Conservation (phyloP, 2,797 vertebrate species). For the Xiphophorus birchmanni region DNA sequence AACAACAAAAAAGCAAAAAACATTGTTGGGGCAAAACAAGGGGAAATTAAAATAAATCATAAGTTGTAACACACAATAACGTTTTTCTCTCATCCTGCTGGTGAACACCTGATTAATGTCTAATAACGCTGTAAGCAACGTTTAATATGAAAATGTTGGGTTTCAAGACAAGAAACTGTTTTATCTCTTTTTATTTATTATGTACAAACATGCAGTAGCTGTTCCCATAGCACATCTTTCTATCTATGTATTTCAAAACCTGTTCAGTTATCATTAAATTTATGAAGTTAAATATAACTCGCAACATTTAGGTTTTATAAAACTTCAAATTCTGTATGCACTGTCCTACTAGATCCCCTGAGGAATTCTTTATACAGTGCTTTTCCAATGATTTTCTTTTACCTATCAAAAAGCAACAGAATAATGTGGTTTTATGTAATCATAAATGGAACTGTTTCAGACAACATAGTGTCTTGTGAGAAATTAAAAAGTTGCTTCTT, state of each 20-base stretch:
- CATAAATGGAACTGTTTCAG: neutral
- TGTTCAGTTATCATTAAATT: neutral
- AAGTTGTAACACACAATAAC: neutral
- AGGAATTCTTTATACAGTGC: neutral
- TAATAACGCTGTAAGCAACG: neutral
- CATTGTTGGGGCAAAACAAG: too few relatives aligned
- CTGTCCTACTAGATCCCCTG: neutral
- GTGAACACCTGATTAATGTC: neutral
- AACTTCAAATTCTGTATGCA: neutral
- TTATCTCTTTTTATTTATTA: neutral
- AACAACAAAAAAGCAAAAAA: too few relatives aligned
- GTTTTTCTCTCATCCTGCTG: neutral
- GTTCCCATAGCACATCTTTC: neutral
- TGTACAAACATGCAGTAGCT: neutral
- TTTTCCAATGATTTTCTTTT: neutral
- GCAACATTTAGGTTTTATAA: neutral
- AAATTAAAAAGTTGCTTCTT: slow-evolving; percentile 7
- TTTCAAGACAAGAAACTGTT: neutral
- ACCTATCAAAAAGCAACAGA: neutral
- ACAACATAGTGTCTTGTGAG: slow-evolving; percentile 5
- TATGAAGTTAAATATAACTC: neutral
- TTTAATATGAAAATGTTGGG: neutral
- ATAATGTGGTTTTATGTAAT: neutral
- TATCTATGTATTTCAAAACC: neutral
- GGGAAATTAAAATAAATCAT: too few relatives aligned